These are phyloP conservation scores for Formica exsecta DNA, from an alignment of 1,140 invertebrate species.

Conservation along the genomic window DNA sequence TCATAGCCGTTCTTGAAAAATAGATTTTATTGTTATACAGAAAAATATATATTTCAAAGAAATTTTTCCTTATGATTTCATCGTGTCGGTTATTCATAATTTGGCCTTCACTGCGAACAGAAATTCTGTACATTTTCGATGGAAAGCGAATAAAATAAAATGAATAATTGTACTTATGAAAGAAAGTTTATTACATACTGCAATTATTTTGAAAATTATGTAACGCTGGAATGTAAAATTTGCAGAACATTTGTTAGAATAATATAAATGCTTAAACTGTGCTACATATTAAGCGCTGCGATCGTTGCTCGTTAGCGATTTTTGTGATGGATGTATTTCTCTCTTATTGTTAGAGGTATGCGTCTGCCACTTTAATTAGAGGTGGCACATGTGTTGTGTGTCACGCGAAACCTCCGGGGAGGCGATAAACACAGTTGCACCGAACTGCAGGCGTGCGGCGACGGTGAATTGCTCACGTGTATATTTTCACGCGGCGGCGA, in stretches of 20 bases:
- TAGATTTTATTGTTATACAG: no score
- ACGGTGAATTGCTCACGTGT: conserved; percentile 24
- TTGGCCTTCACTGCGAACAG: no score
- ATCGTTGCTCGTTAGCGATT: background rate
- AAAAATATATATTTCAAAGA: no score
- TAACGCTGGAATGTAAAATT: conserved; percentile 9
- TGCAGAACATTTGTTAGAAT: background rate
- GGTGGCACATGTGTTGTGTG: background rate
- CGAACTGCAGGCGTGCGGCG: conserved; percentile 9
- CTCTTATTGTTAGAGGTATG: no score
- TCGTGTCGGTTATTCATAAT: no score
- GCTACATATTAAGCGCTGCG: background rate
- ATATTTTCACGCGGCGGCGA: conserved; percentile 15
- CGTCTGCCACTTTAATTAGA: conserved; percentile 8
- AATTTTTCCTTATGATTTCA: no score
- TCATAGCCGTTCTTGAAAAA: no score
- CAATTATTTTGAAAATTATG: conserved; percentile 16
- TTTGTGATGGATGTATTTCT: background rate
- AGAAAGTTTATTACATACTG: background rate
- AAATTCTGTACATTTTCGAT: no score
- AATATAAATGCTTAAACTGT: background rate
- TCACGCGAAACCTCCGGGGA: conserved; percentile 9
- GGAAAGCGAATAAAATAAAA: no score
- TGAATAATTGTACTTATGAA: no score
- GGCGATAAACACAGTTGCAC: conserved; percentile 12